Evolutionary conservation across 1,140 invertebrate species (phyloP).

Genomic region (Plutomurus gul): DNA sequence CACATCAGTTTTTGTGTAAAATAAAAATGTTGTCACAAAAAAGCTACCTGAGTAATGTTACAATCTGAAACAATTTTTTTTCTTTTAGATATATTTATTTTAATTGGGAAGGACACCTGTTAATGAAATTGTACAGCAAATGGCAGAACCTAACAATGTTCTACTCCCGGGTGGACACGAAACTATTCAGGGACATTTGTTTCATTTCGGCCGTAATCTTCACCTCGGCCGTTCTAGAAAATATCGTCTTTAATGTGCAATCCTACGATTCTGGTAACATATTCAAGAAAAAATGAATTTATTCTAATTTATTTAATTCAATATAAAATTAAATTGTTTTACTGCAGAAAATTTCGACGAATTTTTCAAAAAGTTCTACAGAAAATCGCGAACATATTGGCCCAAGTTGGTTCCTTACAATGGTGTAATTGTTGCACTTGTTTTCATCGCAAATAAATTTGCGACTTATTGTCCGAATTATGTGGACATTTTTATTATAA

Average conservation of each 20-base stretch:
- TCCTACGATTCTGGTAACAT: not conserved
- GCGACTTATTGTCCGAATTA: slow-evolving; percentile 19
- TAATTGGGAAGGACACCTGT: not conserved
- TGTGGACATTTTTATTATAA: slow-evolving; percentile 33
- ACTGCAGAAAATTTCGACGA: not conserved
- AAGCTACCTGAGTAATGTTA: not conserved
- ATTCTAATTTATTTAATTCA: not conserved
- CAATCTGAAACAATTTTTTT: too few species aligned
- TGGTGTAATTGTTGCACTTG: not conserved
- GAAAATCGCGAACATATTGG: not conserved
- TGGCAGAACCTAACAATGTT: not conserved
- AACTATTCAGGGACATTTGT: not conserved
- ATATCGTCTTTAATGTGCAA: not conserved
- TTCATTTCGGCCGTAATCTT: not conserved
- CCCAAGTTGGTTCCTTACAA: slow-evolving; percentile 19
- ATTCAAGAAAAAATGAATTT: not conserved
- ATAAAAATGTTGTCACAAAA: not conserved
- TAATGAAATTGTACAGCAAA: not conserved
- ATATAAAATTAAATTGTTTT: not conserved
- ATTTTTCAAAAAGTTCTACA: not conserved
- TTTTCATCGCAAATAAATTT: slow-evolving; percentile 32
- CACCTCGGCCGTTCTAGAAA: not conserved
- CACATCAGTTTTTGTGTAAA: not conserved
- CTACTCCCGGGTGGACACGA: not conserved
- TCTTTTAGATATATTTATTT: not conserved